Evolutionary conservation across 2,888 invertebrate genomes (phyloP).

Genomic region (Polyommatus iphigenia): DNA sequence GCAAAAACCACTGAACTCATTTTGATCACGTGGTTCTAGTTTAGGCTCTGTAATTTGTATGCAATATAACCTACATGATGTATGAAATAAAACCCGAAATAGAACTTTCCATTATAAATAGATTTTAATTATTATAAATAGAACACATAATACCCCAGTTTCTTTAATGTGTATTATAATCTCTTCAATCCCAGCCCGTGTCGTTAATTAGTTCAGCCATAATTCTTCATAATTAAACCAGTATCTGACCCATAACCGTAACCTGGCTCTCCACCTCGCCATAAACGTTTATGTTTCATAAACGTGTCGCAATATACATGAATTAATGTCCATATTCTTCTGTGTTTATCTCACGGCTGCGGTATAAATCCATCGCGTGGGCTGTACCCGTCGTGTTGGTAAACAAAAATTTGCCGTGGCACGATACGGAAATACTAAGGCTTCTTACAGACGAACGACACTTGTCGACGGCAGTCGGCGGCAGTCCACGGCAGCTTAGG

Average conservation of each 20-base stretch:
- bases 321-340: constrained; percentile 69
- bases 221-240: constrained; percentile 65
- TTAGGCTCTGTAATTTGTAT: too few species aligned
- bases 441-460: too few species aligned
- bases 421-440: too few species aligned
- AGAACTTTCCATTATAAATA: too few species aligned
- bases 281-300: constrained; percentile 76
- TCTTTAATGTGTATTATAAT: constrained; percentile 37
- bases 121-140: too few species aligned
- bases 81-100: too few species aligned
- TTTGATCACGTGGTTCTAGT: too few species aligned
- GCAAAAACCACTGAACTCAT: too few species aligned
- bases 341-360: constrained; percentile 54
- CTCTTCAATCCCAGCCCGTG: constrained; percentile 41
- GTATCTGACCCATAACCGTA: constrained; percentile 67
- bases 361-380: constrained; percentile 44
- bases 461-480: too few species aligned
- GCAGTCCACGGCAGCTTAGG: too few species aligned
- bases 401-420: neutral
- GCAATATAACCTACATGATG: too few species aligned
- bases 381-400: neutral
- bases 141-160: too few species aligned
- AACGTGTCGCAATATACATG: constrained; percentile 72
- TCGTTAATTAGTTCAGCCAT: constrained; percentile 42
- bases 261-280: constrained; percentile 66